A percentile compares a stretch with the other conserved stretches of the same genome.
Conservation (phyloP, 2,888 invertebrate species). For the Barypeithes pellucidus region DNA sequence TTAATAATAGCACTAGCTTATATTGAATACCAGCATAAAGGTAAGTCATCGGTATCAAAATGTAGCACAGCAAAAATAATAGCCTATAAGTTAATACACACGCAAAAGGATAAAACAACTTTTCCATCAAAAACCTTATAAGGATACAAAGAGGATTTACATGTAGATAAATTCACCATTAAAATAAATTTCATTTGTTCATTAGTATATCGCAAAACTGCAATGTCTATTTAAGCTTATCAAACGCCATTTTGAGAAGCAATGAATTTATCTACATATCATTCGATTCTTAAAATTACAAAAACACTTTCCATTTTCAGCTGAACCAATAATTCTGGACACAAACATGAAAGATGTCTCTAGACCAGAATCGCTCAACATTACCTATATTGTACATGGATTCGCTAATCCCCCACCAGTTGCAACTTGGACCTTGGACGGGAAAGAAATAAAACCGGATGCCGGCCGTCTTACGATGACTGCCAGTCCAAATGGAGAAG, state of each 20-base stretch:
- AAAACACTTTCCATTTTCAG: slow-evolving; percentile 68
- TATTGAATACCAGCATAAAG: neutral
- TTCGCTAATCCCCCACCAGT: slow-evolving; percentile 85
- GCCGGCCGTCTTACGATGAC: slow-evolving; percentile 74
- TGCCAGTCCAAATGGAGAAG: slow-evolving; percentile 79
- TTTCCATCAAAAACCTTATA: neutral
- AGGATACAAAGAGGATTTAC: neutral
- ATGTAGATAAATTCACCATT: slow-evolving; percentile 8
- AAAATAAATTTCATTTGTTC: neutral
- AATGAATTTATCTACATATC: slow-evolving; percentile 1
- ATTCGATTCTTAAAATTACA: neutral
- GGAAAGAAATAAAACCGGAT: slow-evolving; percentile 80
- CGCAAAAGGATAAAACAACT: neutral
- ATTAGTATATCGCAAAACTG: too few relatives aligned
- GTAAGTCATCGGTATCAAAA: slow-evolving; percentile 16
- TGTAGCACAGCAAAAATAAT: slow-evolving; percentile 18
- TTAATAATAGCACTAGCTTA: slow-evolving; percentile 24
- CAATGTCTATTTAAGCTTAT: too few relatives aligned
- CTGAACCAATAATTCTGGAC: slow-evolving; percentile 81
- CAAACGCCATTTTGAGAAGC: too few relatives aligned
- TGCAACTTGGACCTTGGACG: slow-evolving; percentile 86
- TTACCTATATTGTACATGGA: slow-evolving; percentile 85
- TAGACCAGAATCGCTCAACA: slow-evolving; percentile 86
- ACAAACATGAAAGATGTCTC: slow-evolving; percentile 83
- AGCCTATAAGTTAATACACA: neutral